These are phyloP conservation scores for Mola mola DNA, from an alignment of 2,113 vertebrate species.

Conservation along the genomic window DNA sequence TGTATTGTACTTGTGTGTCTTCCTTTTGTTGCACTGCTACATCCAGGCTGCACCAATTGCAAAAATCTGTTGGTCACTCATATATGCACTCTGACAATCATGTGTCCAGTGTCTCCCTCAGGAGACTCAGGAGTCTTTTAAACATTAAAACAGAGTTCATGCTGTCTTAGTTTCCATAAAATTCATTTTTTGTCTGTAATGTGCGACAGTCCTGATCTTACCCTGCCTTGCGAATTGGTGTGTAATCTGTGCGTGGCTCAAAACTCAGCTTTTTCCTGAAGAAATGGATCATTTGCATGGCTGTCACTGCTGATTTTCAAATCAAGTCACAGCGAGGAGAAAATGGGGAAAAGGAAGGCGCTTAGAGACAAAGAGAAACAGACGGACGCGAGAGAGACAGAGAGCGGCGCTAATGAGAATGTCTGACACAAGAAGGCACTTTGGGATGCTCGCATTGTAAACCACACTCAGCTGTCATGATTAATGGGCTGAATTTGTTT, in stretches of 20 bases:
- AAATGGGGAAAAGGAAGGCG: not conserved
- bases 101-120: too few species aligned
- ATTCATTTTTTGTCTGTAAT: too few species aligned
- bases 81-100: too few species aligned
- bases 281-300: conserved; percentile 9
- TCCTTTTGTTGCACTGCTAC: not conserved
- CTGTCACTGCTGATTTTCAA: conserved; percentile 12
- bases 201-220: too few species aligned
- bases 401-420: conserved; percentile 53
- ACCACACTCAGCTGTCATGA: conserved; percentile 52
- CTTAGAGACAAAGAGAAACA: conserved; percentile 8
- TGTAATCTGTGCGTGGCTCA: too few species aligned
- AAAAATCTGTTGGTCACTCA: too few species aligned
- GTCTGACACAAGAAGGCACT: conserved; percentile 50
- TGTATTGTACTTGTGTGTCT: conserved; percentile 1
- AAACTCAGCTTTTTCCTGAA: conserved; percentile 14
- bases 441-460: conserved; percentile 27
- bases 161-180: too few species aligned
- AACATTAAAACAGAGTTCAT: too few species aligned
- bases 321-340: conserved; percentile 21
- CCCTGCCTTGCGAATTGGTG: too few species aligned
- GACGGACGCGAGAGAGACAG: not conserved
- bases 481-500: conserved; percentile 56
- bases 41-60: too few species aligned
- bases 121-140: too few species aligned